Evolutionary conservation across 1,140 invertebrate species (phyloP).

Genomic region (Zaprionus capensis): DNA sequence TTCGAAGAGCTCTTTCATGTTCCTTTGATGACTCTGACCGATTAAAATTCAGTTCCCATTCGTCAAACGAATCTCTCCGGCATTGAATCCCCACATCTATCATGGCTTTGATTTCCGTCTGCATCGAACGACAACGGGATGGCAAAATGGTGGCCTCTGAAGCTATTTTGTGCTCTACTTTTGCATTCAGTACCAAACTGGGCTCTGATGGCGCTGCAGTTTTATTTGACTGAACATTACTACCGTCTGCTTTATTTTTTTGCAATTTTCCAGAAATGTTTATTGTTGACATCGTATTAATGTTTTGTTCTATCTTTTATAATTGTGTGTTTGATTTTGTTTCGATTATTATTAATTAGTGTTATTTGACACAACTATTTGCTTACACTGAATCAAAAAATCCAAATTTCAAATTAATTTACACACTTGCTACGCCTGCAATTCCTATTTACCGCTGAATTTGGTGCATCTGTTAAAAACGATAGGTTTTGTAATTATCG

Average conservation of each 20-base stretch:
- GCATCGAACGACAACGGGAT: constrained; percentile 23
- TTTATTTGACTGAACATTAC: not conserved
- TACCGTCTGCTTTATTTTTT: not conserved
- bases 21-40: not conserved
- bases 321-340: not conserved
- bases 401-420: too few species aligned
- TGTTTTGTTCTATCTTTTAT: constrained; percentile 11
- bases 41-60: constrained; percentile 4
- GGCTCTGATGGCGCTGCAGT: not conserved
- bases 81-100: constrained; percentile 45
- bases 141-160: not conserved
- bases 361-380: too few species aligned
- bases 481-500: not conserved
- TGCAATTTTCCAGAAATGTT: not conserved
- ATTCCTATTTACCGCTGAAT: not conserved
- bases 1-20: not conserved
- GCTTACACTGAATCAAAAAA: too few species aligned
- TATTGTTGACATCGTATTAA: not conserved
- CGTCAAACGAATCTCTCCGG: constrained; percentile 13
- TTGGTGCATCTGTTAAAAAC: not conserved
- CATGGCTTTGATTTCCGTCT: constrained; percentile 22
- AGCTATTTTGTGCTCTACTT: not conserved
- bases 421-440: too few species aligned
- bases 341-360: not conserved
- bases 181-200: not conserved